A percentile compares a stretch with the other conserved stretches of the same genome.
phyloP scores from a whole-genome alignment of 2,797 vertebrate species.

The Myotis vivesi region DNA sequence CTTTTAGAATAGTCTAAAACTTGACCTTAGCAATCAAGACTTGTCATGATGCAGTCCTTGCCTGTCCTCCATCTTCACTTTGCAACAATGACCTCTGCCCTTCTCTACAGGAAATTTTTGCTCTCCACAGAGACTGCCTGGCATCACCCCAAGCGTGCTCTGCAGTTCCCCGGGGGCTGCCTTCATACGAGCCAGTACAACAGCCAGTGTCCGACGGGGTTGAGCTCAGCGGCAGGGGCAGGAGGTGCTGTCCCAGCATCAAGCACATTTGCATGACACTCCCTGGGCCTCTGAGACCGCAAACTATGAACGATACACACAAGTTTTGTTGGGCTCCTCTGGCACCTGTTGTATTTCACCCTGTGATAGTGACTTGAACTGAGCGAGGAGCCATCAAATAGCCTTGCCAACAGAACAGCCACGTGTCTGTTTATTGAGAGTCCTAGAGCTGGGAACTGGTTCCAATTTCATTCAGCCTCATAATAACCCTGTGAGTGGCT shows the following conservation, averaged over 20 bases:
- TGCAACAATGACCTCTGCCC: background rate
- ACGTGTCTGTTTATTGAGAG: background rate
- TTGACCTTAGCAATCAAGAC: background rate
- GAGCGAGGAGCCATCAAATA: background rate
- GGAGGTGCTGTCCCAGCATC: background rate
- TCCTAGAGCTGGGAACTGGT: background rate
- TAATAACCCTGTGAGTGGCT: background rate
- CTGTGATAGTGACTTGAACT: background rate
- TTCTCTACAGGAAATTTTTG: background rate
- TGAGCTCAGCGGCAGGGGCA: rapidly evolving
- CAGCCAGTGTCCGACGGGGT: background rate
- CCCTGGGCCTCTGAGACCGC: background rate
- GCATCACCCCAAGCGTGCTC: rapidly evolving
- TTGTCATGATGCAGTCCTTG: background rate
- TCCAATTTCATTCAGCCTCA: conserved; percentile 5
- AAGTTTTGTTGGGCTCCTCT: background rate
- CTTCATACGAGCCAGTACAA: background rate
- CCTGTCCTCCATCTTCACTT: background rate
- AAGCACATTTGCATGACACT: background rate
- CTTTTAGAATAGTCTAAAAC: background rate
- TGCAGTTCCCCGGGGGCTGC: background rate
- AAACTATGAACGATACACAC: background rate
- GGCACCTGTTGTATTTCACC: conserved; percentile 6
- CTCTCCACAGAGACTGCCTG: background rate
- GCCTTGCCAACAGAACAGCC: background rate